A percentile compares a stretch with the other conserved stretches of the same genome.
These are phyloP conservation scores for Argyra leucocephala DNA, from an alignment of 2,888 invertebrate genomes.

Conservation along the genomic window DNA sequence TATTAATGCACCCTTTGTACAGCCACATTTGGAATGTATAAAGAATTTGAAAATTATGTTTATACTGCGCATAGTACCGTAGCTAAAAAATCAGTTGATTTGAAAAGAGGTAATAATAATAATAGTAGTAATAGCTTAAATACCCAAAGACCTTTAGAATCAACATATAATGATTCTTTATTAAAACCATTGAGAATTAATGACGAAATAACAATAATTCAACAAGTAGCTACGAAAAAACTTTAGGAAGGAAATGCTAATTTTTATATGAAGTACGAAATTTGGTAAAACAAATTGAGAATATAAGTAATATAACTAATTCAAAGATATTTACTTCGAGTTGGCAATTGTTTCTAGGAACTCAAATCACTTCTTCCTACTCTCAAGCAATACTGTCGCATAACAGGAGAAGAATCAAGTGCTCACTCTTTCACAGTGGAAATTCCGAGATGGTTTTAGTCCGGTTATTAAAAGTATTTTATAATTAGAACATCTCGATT, in stretches of 20 bases:
- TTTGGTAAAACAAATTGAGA: background rate
- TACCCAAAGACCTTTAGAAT: slow-evolving; percentile 33
- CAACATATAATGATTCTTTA: slow-evolving; percentile 49
- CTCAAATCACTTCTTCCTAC: too few species aligned
- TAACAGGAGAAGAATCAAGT: too few species aligned
- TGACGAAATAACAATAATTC: slow-evolving; percentile 82
- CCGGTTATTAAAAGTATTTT: too few species aligned
- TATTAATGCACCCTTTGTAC: slow-evolving; percentile 94
- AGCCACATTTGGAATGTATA: slow-evolving; percentile 90
- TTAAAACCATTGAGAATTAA: slow-evolving; percentile 77
- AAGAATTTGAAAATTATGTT: slow-evolving; percentile 87
- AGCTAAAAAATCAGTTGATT: slow-evolving; percentile 76
- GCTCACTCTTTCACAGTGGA: too few species aligned
- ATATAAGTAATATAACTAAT: background rate
- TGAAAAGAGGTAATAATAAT: slow-evolving; percentile 33
- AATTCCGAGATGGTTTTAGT: too few species aligned
- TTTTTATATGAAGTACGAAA: slow-evolving; percentile 6
- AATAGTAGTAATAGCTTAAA: slow-evolving; percentile 25
- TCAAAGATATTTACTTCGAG: background rate
- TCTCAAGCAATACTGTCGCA: too few species aligned
- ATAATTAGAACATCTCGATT: too few species aligned
- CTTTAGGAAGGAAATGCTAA: slow-evolving; percentile 2
- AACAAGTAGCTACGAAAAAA: slow-evolving; percentile 57
- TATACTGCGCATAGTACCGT: slow-evolving; percentile 88
- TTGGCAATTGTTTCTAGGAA: too few species aligned